Evolutionary conservation across 2,113 vertebrate genomes (phyloP).

Genomic region (Chrysochloris asiatica): DNA sequence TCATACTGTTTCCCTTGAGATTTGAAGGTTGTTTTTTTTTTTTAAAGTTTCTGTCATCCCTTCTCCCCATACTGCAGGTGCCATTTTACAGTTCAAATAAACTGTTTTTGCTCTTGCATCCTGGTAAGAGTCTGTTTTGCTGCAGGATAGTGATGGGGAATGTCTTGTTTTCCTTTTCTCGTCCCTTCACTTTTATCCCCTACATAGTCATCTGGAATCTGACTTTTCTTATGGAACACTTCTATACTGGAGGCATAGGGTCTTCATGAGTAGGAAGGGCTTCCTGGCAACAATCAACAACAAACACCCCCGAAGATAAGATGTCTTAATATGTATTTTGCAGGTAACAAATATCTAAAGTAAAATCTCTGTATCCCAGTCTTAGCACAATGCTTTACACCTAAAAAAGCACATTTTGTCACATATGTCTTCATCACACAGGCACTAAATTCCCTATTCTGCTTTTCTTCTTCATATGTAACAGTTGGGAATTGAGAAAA

Average conservation of each 20-base stretch:
- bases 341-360: background rate
- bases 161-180: background rate
- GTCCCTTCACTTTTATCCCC: background rate
- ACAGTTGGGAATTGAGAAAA: background rate
- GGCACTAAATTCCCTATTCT: background rate
- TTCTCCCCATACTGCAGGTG: too few relatives aligned
- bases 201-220: background rate
- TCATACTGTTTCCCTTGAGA: background rate
- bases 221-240: background rate
- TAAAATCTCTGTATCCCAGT: background rate
- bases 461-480: background rate
- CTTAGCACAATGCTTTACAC: background rate
- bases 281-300: background rate
- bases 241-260: background rate
- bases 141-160: background rate
- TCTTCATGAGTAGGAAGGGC: background rate
- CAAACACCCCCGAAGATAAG: background rate
- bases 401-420: background rate
- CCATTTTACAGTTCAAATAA: background rate
- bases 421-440: too few relatives aligned
- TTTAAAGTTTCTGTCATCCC: too few relatives aligned
- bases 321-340: background rate
- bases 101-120: background rate
- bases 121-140: background rate
- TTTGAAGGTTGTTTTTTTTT: background rate